Conservation (phyloP, 2,797 vertebrate species). For the Odontamblyopus rebecca region DNA sequence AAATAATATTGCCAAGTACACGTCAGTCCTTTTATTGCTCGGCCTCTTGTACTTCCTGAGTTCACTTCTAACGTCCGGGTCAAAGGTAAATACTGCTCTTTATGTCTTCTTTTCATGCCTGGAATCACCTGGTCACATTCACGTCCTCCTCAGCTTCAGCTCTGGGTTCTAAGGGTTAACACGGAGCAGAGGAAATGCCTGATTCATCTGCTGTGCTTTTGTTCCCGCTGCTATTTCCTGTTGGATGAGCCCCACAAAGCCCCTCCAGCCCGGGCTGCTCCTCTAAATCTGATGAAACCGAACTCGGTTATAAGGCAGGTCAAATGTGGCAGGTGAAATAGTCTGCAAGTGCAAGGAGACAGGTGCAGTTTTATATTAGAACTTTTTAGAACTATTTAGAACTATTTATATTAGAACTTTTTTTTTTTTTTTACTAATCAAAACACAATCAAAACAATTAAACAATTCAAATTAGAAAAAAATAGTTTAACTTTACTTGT, state of each 20-base stretch:
- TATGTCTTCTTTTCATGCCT: too few species aligned
- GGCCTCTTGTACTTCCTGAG: background rate
- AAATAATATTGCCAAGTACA: too few species aligned
- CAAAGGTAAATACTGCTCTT: background rate
- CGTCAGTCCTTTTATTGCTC: too few species aligned
- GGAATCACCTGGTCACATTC: background rate
- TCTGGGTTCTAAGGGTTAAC: constrained; percentile 53
- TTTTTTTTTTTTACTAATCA: too few species aligned
- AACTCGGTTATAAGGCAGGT: too few species aligned
- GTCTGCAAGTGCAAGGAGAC: background rate
- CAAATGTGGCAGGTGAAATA: background rate
- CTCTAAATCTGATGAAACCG: background rate
- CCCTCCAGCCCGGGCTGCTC: constrained; percentile 19
- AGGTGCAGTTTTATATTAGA: background rate
- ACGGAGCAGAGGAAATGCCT: constrained; percentile 63
- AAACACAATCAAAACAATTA: too few species aligned
- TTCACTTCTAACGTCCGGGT: background rate
- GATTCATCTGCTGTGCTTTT: constrained; percentile 63
- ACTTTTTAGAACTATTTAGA: too few species aligned
- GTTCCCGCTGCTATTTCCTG: constrained; percentile 67
- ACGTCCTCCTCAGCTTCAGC: background rate
- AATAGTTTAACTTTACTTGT: background rate
- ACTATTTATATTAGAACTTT: too few species aligned
- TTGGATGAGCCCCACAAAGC: constrained; percentile 53
- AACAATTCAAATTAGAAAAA: too few species aligned